Conservation (phyloP, 2,797 vertebrate species). For the Gallinago solitaria region DNA sequence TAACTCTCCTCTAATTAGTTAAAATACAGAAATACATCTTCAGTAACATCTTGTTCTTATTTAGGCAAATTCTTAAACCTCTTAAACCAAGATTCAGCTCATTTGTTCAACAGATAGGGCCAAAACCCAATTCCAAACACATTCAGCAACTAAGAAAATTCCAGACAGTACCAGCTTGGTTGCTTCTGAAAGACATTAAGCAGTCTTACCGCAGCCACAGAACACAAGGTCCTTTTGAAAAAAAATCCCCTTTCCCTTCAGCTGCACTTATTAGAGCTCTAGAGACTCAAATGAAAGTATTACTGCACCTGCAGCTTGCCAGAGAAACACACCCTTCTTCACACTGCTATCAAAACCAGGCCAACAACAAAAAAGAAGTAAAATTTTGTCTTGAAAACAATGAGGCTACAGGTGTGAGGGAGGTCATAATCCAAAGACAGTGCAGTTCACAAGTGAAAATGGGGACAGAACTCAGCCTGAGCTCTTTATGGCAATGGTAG, state of each 20-base stretch:
- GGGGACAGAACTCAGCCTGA: slow-evolving; percentile 63
- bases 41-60: not conserved
- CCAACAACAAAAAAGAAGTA: slow-evolving; percentile 47
- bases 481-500: slow-evolving; percentile 12
- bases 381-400: slow-evolving; percentile 54
- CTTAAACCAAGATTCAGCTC: not conserved
- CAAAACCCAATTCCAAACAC: not conserved
- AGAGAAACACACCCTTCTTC: slow-evolving; percentile 49
- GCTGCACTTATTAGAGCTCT: slow-evolving; percentile 39
- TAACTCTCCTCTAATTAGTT: not conserved
- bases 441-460: slow-evolving; percentile 40
- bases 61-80: not conserved
- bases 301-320: slow-evolving; percentile 40
- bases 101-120: not conserved
- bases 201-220: not conserved
- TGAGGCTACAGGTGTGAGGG: slow-evolving; percentile 45
- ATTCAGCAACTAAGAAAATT: not conserved
- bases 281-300: slow-evolving; percentile 37
- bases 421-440: slow-evolving; percentile 57
- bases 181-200: slow-evolving; percentile 34
- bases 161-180: not conserved
- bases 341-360: slow-evolving; percentile 44
- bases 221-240: not conserved
- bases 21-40: not conserved
- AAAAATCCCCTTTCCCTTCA: slow-evolving; percentile 10